Conservation (phyloP, 2,797 vertebrate genomes). For the Myotis planiceps region DNA sequence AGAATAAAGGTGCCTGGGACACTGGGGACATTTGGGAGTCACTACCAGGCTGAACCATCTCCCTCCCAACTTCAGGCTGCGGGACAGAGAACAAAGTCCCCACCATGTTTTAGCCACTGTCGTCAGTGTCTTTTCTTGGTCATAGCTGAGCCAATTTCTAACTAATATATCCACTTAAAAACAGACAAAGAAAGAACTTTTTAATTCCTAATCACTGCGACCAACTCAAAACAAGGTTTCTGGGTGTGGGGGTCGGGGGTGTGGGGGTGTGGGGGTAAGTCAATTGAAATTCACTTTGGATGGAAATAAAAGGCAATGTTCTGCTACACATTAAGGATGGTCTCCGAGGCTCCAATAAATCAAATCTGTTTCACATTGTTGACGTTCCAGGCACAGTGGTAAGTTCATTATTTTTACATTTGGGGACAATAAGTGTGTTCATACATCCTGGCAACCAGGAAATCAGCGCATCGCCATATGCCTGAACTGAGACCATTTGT, state of each 20-base stretch:
- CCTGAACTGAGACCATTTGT: conserved; percentile 57
- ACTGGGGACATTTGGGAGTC: not conserved
- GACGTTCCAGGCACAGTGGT: not conserved
- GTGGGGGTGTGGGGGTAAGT: not conserved
- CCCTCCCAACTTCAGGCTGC: not conserved
- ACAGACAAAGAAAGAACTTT: not conserved
- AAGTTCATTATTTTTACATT: conserved; percentile 64
- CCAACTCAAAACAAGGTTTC: conserved; percentile 19
- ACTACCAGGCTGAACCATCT: not conserved
- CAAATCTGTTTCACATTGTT: conserved; percentile 20
- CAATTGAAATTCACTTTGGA: conserved; percentile 45
- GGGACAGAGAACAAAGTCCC: not conserved
- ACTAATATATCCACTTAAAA: not conserved
- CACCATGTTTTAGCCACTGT: not conserved
- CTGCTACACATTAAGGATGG: conserved; percentile 44
- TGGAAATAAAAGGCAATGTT: conserved; percentile 57
- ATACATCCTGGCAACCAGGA: conserved; percentile 41
- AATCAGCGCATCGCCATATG: conserved; percentile 11
- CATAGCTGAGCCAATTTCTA: not conserved
- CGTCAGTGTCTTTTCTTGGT: not conserved
- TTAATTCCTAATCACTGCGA: not conserved
- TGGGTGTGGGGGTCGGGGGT: too few relatives aligned
- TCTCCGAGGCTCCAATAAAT: not conserved
- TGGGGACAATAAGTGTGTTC: conserved; percentile 52
- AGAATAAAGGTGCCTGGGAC: not conserved